Evolutionary conservation across 92 coral and sea anemone species (phyloP).

Genomic region (Scolanthus callimorphus): DNA sequence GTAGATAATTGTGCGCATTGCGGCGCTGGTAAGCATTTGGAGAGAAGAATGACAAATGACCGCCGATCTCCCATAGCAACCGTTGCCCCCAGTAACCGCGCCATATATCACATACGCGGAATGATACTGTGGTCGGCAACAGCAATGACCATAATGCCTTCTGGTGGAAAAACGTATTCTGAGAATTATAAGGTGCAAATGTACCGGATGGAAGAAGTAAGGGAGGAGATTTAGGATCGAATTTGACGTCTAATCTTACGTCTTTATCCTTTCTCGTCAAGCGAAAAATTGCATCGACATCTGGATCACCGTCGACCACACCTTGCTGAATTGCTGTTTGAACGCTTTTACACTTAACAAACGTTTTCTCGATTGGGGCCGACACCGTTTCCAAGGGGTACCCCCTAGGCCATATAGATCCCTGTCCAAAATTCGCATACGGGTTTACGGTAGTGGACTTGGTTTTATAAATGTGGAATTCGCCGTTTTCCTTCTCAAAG

Average conservation of each 20-base stretch:
- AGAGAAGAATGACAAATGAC: constrained; percentile 83
- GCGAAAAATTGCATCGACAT: constrained; percentile 93
- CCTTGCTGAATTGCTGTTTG: constrained; percentile 86
- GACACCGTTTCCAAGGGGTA: constrained; percentile 92
- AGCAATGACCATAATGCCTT: constrained; percentile 79
- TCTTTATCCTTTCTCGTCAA: constrained; percentile 83
- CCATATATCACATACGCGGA: constrained; percentile 97
- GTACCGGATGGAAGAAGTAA: constrained; percentile 82
- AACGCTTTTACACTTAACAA: constrained; percentile 66
- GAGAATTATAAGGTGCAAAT: constrained; percentile 92
- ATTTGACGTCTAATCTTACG: constrained; percentile 80
- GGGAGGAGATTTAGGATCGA: constrained; percentile 69
- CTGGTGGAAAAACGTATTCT: constrained; percentile 80
- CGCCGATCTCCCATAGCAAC: constrained; percentile 91
- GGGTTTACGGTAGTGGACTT: constrained; percentile 59
- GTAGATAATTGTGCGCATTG: constrained; percentile 86
- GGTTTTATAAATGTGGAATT: constrained; percentile 64
- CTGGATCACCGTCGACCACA: constrained; percentile 97
- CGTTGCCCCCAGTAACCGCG: constrained; percentile 98
- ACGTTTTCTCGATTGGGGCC: constrained; percentile 68
- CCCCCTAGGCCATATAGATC: constrained; percentile 97
- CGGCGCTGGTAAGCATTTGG: constrained; percentile 92
- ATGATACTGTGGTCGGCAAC: constrained; percentile 77
- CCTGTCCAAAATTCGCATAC: constrained; percentile 93
- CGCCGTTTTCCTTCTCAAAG: constrained; percentile 62